Conservation (phyloP, 2,888 invertebrate genomes). For the Scaptodrosophila latifasciaeformis region DNA sequence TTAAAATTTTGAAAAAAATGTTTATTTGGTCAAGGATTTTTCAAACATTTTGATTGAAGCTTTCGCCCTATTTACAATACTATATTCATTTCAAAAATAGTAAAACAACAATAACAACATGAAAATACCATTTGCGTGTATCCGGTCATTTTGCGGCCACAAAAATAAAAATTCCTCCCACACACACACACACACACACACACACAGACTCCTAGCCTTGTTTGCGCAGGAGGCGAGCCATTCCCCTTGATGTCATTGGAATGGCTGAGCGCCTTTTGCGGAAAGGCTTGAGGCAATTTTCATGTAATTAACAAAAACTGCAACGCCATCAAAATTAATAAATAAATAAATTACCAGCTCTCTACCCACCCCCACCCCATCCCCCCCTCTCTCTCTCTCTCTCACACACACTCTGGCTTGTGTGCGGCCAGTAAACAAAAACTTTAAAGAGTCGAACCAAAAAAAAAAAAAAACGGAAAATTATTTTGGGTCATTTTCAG, state of each 20-base stretch:
- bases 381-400: too few species aligned
- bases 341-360: conserved; percentile 15
- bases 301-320: conserved; percentile 22
- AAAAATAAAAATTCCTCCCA: neutral
- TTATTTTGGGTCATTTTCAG: neutral
- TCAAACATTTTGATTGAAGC: too few species aligned
- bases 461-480: neutral
- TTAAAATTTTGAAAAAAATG: too few species aligned
- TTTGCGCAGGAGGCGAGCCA: too few species aligned
- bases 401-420: too few species aligned
- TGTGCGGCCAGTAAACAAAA: neutral
- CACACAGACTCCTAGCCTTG: neutral
- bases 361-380: neutral
- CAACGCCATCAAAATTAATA: conserved; percentile 28
- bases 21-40: too few species aligned
- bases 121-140: conserved; percentile 20
- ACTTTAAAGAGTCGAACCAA: too few species aligned
- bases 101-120: neutral
- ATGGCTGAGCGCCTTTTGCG: neutral
- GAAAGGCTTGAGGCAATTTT: conserved; percentile 1
- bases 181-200: conserved; percentile 8
- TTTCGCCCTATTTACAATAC: too few species aligned
- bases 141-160: conserved; percentile 12
- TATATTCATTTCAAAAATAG: too few species aligned
- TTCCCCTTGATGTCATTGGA: too few species aligned